Evolutionary conservation across 2,888 invertebrate species (phyloP), one percentile per base, ranked within the genome.

Genomic region (Macropis europaea): DNA sequence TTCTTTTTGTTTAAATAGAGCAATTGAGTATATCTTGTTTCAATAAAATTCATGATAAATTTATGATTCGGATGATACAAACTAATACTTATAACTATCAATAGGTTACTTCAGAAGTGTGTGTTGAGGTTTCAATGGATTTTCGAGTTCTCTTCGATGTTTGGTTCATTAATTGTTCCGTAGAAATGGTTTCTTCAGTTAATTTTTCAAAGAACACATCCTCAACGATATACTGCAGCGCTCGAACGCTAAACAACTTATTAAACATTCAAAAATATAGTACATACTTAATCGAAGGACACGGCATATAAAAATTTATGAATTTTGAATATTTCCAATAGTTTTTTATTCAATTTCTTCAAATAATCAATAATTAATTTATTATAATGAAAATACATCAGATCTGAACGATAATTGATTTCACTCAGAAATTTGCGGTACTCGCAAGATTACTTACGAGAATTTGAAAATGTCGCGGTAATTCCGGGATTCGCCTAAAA

Each of bases 401-500:
- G n/a, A n/a, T n/a, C n/a, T n/a, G n/a, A n/a, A n/a, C n/a, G n/a
- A n/a, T n/a, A n/a, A n/a, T n/a, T n/a, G n/a, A n/a, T n/a, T n/a
- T n/a, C n/a, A n/a, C n/a, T n/a, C n/a, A n/a, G n/a, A n/a, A n/a
- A n/a, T n/a, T n/a, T n/a, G n/a, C n/a, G n/a, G n/a, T n/a, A n/a
- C n/a, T n/a, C n/a, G n/a, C n/a, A n/a, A n/a, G n/a, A n/a, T n/a
- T 64, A 64, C 48, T 64, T 64, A 59, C 42, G 7, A 6, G 5
- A 13, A 28, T 28, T 34, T 17, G 15, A 50, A 40, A 28, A 28
- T 13, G 36, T 30, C 19, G 7, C 13, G 34, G 24, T 43, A 36
- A 50, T 9, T 13, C 30, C 15, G 15, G n/a, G 28, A 24, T 36
- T 52, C 42, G 22, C 3, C 17, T 61, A 19, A 17, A 60, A 34